Base-by-base conservation (phyloP, 2,888 invertebrate species). In the Hydraecia micacea region DNA sequence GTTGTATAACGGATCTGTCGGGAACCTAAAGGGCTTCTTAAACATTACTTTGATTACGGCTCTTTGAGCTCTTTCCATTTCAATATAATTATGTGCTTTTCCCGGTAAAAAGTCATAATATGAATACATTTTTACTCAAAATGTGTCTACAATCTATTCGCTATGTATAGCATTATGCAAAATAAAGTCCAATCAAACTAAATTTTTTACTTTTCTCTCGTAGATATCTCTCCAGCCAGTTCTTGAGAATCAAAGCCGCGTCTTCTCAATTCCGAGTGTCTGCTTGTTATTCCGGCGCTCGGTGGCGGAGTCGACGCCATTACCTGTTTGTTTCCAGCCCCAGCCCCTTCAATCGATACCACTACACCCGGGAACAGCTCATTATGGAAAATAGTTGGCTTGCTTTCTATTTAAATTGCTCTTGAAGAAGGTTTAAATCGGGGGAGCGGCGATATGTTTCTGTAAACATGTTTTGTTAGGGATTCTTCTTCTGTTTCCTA, bases 321-420 rank as follows among this genome's bases (percentile, higher is more conserved):
- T 85, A 84, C 84, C 84, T 84, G 84, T 84, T 85, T 85, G 84
- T 85, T 55, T 71, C 69, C 73, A 75, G 66, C 66, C 60, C 71
- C 84, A 71, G 60, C 84, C 71, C 83, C 75, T 69, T 49, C 78
- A 79, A 84, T 84, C 86, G 86, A 87, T 87, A 71, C 79, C 70
- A 60, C 77, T 70, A 81, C 67, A 77, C 72, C 49, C 72, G 73
- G 71, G 78, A 85, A 85, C 84, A 84, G 78, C 85, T 84, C 84
- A 84, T 84, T 84, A 84, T 84, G 85, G 84, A 85, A 75, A 84
- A 84, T 71, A 85, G 81, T 78, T 75, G 73, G 85, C 73, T 81
- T 81, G 71, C 84, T 84, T 75, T 75, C 71, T 84, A 76, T 84
- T 84, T 85, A 73, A 84, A 84, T 84, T 77, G 84, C 74, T 80